A percentile compares a stretch with the other conserved stretches of the same genome.
These are phyloP conservation scores for Mixornis gularis DNA, from an alignment of 2,113 vertebrate genomes.

Conservation along the genomic window DNA sequence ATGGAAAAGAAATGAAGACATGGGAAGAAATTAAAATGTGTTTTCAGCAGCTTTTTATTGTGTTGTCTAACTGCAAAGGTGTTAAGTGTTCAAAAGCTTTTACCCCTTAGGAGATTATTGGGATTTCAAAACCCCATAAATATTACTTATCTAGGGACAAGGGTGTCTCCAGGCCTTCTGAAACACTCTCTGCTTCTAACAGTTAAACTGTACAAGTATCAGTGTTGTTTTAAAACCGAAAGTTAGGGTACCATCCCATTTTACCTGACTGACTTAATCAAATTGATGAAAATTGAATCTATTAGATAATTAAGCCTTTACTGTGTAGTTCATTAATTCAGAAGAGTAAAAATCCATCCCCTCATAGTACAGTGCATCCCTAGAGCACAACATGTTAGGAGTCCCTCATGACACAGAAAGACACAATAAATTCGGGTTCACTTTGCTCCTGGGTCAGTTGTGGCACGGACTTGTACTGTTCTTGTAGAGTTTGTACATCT, in stretches of 20 bases:
- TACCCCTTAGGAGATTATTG: neutral
- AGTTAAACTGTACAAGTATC: neutral
- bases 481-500: conserved; percentile 10
- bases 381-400: neutral
- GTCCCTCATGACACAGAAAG: neutral
- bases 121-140: neutral
- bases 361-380: neutral
- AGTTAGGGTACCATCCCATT: neutral
- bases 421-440: neutral
- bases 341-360: neutral
- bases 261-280: neutral
- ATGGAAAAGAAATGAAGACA: neutral
- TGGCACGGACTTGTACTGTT: neutral
- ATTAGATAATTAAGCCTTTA: neutral
- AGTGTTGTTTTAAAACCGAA: neutral
- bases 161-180: neutral
- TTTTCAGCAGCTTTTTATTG: neutral
- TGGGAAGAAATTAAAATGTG: neutral
- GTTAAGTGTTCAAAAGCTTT: neutral
- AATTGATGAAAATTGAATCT: neutral
- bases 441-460: neutral
- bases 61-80: neutral
- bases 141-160: neutral
- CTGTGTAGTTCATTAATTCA: neutral
- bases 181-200: neutral